Base-by-base conservation (phyloP, 2,113 vertebrate species). In the Silurus meridionalis region DNA sequence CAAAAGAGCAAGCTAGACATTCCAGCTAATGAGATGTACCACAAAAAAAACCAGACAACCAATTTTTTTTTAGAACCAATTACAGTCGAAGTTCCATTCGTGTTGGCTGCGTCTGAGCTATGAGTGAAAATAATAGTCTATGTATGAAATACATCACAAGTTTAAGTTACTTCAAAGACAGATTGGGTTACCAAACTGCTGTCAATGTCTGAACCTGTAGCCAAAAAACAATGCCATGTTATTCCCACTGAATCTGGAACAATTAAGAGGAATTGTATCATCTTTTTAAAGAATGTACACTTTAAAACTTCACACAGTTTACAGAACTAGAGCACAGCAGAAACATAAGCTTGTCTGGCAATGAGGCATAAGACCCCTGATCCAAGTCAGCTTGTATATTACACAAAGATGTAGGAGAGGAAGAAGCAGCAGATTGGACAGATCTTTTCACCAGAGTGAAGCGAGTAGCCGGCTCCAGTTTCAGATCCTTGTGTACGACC, bases 21-120 rank as follows among this genome's bases (percentile, higher is more conserved):
- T 46, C 17, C 48, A 80, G 74, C 75, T 85, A 77, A 77, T 48
- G 5, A 63, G 57, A 86, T 84, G 66, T 48, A 50, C 60, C 21
- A 50, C 23, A 60, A 83, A 60, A 67, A 53, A 69, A 19, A 52
- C 8, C 2, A 4, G 8, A 37, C 37, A 37, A 37, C 25, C 37
- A 2, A 2, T 37, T 37, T 60, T 48, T 82, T 55, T 86, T 88
- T 55, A 57, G 57, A 89, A 87, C 82, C 91, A 91, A 92, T 92
- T 90, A 90, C 88, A 86, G 19, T n/a, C 48, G 84, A 90, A 91
- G 92, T 82, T 60, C 3, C 58, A 82, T 55, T 72, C 69, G 55
- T 82, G 80, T 57, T 82, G 67, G 67, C 37, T 23, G 46, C 17
- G 5, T 0, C 28, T 75, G 67, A 87, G n/a, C n/a, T 71, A 61